Base-by-base conservation (phyloP, 2,888 invertebrate genomes). In the Phrixothrix hirtus region DNA sequence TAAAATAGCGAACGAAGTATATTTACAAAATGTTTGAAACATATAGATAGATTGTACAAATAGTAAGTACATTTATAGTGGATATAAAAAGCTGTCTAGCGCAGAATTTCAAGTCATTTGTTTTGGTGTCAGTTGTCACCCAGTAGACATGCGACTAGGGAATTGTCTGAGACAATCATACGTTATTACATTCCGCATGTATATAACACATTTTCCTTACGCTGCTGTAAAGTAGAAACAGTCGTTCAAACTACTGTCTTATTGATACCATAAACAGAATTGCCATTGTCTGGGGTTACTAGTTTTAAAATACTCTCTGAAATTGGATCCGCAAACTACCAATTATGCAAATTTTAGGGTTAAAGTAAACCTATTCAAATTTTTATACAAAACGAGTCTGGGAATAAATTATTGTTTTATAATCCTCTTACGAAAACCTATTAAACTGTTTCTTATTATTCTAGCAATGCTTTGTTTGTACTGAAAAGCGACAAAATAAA, bases 91-190 rank as follows among this genome's bases (percentile, higher is more conserved):
- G 55, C 54, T 56, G 62, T 64, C 64, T 64, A 60, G 64, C 57
- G 45, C 54, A 58, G 54, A 62, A 60, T 61, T 58, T 65, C 66
- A 60, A 69, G 69, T 72, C 71, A 71, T 72, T 71, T 71, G 69
- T 72, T 66, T 64, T 57, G 62, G 70, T 66, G 68, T 66, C 62
- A 64, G 61, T 65, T 68, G 71, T 71, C 70, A 70, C 64, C 58
- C 58, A 47, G 61, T 55, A 59, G 60, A 54, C 60, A 57, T 49
- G 46, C 54, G 53, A 52, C 57, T 62, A 45, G 55, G 54, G 48
- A 55, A 29, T 51, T 54, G 61, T 63, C 61, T 58, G 62, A 26
- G 31, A 47, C 31, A 61, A 68, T 67, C 66, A 67, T 66, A 63
- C 66, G 63, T 66, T 69, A 68, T 68, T 68, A 65, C 66, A 67